phyloP scores from a whole-genome alignment of 2,797 vertebrate species.

The Phoeniculus purpureus region DNA sequence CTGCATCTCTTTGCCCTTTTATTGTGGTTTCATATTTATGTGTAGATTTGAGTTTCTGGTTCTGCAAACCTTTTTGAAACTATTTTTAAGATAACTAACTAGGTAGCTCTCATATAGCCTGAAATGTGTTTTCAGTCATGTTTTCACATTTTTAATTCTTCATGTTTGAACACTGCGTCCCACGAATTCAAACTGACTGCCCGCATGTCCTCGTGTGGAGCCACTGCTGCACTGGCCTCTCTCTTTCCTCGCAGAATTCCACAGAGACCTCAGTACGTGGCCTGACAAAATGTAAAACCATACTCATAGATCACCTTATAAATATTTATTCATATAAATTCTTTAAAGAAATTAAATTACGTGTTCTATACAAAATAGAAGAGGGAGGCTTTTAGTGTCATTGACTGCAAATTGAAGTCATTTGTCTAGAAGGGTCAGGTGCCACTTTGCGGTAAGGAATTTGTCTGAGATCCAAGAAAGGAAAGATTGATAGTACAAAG shows the following conservation, averaged over 20 bases:
- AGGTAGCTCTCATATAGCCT: neutral
- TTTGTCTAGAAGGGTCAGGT: slow-evolving; percentile 77
- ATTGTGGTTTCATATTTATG: neutral
- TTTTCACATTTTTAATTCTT: neutral
- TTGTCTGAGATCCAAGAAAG: slow-evolving; percentile 70
- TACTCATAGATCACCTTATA: slow-evolving; percentile 72
- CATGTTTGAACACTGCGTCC: neutral
- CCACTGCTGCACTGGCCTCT: neutral
- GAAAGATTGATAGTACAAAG: slow-evolving; percentile 73
- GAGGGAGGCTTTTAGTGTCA: slow-evolving; percentile 70
- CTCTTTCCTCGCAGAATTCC: neutral
- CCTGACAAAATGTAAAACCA: slow-evolving; percentile 61
- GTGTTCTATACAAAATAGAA: slow-evolving; percentile 62
- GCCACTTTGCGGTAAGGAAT: slow-evolving; percentile 69
- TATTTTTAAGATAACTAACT: neutral
- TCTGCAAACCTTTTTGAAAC: neutral
- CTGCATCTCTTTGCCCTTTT: slow-evolving; percentile 7
- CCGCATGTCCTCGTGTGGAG: neutral
- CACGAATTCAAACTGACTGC: neutral
- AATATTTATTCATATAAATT: slow-evolving; percentile 76
- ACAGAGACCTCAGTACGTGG: neutral
- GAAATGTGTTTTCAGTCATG: neutral
- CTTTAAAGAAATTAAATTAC: slow-evolving; percentile 73
- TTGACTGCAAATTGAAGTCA: slow-evolving; percentile 76
- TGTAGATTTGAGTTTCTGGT: neutral